Evolutionary conservation across 2,797 vertebrate species (phyloP), one percentile per base, ranked within the genome.

Genomic region (Numenius phaeopus): DNA sequence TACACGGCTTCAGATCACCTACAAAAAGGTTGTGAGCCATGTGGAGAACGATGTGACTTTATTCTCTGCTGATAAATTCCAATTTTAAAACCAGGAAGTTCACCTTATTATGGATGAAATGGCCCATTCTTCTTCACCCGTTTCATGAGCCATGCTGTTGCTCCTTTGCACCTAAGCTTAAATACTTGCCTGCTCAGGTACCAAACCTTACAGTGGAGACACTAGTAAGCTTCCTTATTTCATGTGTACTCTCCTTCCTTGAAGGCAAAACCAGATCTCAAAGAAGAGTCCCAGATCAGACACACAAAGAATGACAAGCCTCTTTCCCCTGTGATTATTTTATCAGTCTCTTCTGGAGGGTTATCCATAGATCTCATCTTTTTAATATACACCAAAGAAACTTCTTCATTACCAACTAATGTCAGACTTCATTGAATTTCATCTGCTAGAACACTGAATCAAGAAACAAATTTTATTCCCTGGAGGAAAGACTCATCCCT

Each of bases 101-200:
- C 32, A 24, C 24, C 10, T 64, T n/a, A 21, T 16, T 49, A 5
- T 9, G 18, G 34, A 30, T 64, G 62, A 71, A 69, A 34, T 14
- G 24, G 61, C 58, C 30, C 26, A 4, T 49, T 82, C 46, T 66
- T 40, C 27, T 47, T 29, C 40, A 18, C 18, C 5, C 24, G 2
- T n/a, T 47, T 62, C 49, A 46, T 0, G 0, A 76, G 47, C 58
- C 18, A 4, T 1, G 3, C 24, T 81, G 6, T 19, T 39, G 39
- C 5, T 57, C 2, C 1, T 72, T 69, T 55, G n/a, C 49, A 32
- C 4, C 15, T 29, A 37, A 66, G 19, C 46, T 57, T 14, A 39
- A 39, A 44, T 46, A 54, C 15, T 23, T 46, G 7, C 23, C n/a
- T 46, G 50, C 26, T 40, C 19, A 4, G 0, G 4, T 24, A 18